Base-by-base conservation (phyloP, 2,113 vertebrate genomes). In the Bombycilla garrulus region DNA sequence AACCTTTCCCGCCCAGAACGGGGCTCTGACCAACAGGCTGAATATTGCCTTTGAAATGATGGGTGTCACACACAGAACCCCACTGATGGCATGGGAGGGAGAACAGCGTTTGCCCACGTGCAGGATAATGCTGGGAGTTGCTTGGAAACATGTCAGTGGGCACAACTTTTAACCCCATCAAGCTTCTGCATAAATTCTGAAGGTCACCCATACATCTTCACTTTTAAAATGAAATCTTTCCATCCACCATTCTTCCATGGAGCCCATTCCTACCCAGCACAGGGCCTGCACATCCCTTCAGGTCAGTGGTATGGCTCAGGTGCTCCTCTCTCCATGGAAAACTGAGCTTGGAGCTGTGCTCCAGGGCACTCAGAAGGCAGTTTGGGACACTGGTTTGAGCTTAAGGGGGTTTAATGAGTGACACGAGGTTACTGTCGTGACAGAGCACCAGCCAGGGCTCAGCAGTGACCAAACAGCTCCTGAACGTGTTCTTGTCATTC, bases 341-440 rank as follows among this genome's bases (percentile, higher is more conserved):
- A 9, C 28, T 40, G 56, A 79, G 45, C 58, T 40, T 61, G 60
- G 35, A 60, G 28, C 57, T 94, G 79, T 57, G 36, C 3, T 40
- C 58, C 64, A 47, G 25, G 56, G 53, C 44, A 56, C 48, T 67
- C 23, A n/a, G 42, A 26, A 65, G 58, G 35, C 1, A 2, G 22
- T 65, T 50, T 45, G 79, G 62, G 36, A 40, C 20, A 4, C 38
- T 36, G 71, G 9, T 23, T 76, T 67, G 65, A 71, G 48, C 21
- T 81, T 22, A 22, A 22, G 33, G 47, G 36, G 15, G 10, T 60
- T 83, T 69, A 44, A 72, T 33, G 57, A 72, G 51, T 62, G 25
- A 7, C 58, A 47, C 1, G 2, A 61, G n/a, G 33, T 88, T 69
- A 5, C 53, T 44, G 8, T 74, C 0, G 0, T 58, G 74, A 51